These are phyloP conservation scores for Ephialtes manifestator DNA, from an alignment of 2,888 invertebrate genomes.

Conservation along the genomic window DNA sequence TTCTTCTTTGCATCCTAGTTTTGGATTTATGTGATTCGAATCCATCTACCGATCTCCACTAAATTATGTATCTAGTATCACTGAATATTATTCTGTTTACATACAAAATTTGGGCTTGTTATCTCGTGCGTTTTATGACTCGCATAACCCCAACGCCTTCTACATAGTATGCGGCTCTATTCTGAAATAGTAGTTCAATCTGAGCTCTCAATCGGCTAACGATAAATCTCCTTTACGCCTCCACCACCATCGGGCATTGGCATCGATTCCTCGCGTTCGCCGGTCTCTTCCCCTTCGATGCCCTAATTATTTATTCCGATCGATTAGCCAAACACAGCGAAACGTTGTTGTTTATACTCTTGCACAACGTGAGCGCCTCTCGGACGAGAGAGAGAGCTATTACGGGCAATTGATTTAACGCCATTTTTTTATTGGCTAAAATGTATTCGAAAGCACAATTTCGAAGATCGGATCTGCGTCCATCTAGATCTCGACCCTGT, in stretches of 20 bases:
- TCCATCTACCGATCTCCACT: too few relatives aligned
- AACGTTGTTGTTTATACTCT: constrained; percentile 74
- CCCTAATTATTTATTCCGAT: constrained; percentile 81
- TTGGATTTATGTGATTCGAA: too few relatives aligned
- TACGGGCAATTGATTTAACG: constrained; percentile 29
- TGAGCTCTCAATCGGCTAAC: constrained; percentile 45
- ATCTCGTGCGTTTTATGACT: neutral
- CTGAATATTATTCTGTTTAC: neutral
- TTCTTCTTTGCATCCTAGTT: too few relatives aligned
- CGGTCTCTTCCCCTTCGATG: constrained; percentile 74
- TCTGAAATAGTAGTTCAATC: constrained; percentile 15
- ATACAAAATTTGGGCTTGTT: neutral
- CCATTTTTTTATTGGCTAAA: constrained; percentile 31
- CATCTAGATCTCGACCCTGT: constrained; percentile 20
- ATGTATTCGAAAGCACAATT: neutral
- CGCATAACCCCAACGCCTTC: constrained; percentile 8
- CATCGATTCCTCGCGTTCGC: constrained; percentile 57
- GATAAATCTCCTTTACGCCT: constrained; percentile 50
- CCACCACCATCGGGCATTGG: constrained; percentile 51
- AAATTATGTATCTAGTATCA: too few relatives aligned
- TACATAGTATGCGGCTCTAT: neutral
- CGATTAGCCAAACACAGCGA: constrained; percentile 80
- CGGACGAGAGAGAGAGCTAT: constrained; percentile 24
- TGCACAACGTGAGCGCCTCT: constrained; percentile 49
- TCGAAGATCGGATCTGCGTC: neutral